Conservation (phyloP, 2,797 vertebrate species). For the Moxostoma hubbsi region DNA sequence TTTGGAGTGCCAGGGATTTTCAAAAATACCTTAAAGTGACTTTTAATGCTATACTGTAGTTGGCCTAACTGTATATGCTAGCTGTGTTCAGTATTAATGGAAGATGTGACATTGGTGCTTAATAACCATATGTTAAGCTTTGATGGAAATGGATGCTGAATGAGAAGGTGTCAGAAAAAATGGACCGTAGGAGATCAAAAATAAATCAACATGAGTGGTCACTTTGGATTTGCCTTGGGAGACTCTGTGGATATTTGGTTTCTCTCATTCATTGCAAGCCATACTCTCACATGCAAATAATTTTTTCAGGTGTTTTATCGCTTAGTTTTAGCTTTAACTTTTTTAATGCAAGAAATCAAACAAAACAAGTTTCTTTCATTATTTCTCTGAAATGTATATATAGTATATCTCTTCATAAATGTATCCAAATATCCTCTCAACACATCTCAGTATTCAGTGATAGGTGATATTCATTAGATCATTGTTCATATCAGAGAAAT, state of each 20-base stretch:
- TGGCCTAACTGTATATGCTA: conserved; percentile 51
- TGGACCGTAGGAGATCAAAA: not conserved
- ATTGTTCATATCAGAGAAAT: conserved; percentile 50
- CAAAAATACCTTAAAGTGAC: conserved; percentile 57
- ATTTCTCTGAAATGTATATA: conserved; percentile 71
- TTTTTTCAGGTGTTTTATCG: conserved; percentile 69
- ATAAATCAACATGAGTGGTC: conserved; percentile 42
- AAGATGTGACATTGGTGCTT: conserved; percentile 52
- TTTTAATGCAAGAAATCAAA: conserved; percentile 72
- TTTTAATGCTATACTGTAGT: conserved; percentile 62
- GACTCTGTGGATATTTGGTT: conserved; percentile 51
- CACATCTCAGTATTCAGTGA: conserved; percentile 43
- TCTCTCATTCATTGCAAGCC: conserved; percentile 67
- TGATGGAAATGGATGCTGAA: conserved; percentile 34
- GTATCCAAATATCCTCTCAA: conserved; percentile 74
- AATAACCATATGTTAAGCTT: conserved; percentile 45
- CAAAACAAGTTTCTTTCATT: conserved; percentile 56
- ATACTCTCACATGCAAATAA: conserved; percentile 68
- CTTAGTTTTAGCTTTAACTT: conserved; percentile 72
- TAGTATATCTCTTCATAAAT: conserved; percentile 39
- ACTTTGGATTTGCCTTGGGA: conserved; percentile 57
- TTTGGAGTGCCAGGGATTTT: conserved; percentile 54
- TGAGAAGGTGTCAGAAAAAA: conserved; percentile 15
- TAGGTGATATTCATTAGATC: conserved; percentile 59
- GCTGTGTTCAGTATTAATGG: conserved; percentile 44